Percentiles rank a stretch among this genome's conserved stretches.
Evolutionary conservation across 2,113 vertebrate genomes (phyloP).

Genomic region (Prionailurus viverrinus): DNA sequence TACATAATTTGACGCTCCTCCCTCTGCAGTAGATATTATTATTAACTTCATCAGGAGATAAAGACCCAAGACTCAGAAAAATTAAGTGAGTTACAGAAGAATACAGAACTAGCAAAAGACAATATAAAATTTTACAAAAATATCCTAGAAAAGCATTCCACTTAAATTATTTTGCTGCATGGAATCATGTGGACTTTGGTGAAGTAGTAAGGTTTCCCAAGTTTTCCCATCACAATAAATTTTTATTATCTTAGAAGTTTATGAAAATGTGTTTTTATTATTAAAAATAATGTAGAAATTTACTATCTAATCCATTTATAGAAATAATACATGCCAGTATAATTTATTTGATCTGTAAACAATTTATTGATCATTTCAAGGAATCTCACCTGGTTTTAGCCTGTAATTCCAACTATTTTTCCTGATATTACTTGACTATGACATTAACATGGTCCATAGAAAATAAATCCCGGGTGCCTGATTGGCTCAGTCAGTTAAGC

Average conservation of each 20-base stretch:
- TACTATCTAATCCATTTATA: background rate
- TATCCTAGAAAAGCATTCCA: background rate
- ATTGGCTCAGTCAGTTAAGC: too few species aligned
- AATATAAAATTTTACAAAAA: background rate
- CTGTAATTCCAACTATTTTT: background rate
- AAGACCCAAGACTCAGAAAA: background rate
- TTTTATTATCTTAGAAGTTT: background rate
- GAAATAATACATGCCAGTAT: background rate
- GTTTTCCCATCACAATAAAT: background rate
- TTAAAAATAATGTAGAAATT: background rate
- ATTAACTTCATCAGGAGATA: background rate
- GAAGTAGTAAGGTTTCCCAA: background rate
- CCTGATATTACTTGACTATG: background rate
- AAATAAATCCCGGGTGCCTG: background rate
- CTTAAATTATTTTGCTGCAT: background rate
- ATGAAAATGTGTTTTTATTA: background rate
- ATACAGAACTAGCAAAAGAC: background rate
- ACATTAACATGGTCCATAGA: background rate
- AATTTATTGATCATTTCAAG: background rate
- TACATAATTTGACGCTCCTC: background rate
- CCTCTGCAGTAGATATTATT: background rate
- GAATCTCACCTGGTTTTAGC: background rate
- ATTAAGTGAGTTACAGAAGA: background rate
- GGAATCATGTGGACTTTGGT: background rate
- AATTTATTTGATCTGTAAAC: constrained; percentile 1